Evolutionary conservation across 30 jellyfish, hydroid and myxozoan genomes (phyloP).

Genomic region (Clytia hemisphaerica): DNA sequence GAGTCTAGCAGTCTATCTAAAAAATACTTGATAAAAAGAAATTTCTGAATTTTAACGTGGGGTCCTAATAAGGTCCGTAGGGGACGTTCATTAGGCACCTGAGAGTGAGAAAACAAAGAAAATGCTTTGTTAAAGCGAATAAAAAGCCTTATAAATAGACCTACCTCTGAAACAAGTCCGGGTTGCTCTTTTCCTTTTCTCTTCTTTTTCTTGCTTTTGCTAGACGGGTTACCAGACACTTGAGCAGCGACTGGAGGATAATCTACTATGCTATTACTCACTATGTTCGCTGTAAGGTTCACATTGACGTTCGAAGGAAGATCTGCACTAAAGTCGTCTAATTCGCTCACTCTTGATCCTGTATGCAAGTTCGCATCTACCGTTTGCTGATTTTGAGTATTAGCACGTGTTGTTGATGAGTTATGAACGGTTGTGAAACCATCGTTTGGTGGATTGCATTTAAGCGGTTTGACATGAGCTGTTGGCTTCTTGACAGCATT

Average conservation of each 20-base stretch:
- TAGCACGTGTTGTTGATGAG: conserved; percentile 7
- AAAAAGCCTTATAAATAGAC: too few relatives aligned
- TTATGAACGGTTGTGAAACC: conserved; percentile 29
- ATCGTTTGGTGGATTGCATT: conserved; percentile 46
- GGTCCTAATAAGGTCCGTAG: too few relatives aligned
- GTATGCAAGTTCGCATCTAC: conserved; percentile 10
- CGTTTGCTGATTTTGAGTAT: not conserved
- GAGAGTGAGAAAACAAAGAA: too few relatives aligned
- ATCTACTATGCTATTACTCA: too few relatives aligned
- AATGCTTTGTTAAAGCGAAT: not conserved
- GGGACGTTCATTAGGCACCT: too few relatives aligned
- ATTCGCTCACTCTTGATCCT: conserved; percentile 82
- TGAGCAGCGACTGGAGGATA: too few relatives aligned
- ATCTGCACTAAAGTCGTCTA: conserved; percentile 73
- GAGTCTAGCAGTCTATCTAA: too few relatives aligned
- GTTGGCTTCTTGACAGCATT: conserved; percentile 78
- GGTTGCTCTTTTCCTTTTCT: conserved; percentile 19
- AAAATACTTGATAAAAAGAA: too few relatives aligned
- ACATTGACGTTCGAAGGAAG: not conserved
- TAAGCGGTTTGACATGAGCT: conserved; percentile 96
- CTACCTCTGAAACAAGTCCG: conserved; percentile 28
- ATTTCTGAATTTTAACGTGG: too few relatives aligned
- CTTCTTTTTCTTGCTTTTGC: conserved; percentile 29
- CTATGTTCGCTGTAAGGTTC: too few relatives aligned
- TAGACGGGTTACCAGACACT: too few relatives aligned